These are phyloP conservation scores for Aphidius ervi DNA, from an alignment of 1,140 invertebrate genomes.

Conservation along the genomic window DNA sequence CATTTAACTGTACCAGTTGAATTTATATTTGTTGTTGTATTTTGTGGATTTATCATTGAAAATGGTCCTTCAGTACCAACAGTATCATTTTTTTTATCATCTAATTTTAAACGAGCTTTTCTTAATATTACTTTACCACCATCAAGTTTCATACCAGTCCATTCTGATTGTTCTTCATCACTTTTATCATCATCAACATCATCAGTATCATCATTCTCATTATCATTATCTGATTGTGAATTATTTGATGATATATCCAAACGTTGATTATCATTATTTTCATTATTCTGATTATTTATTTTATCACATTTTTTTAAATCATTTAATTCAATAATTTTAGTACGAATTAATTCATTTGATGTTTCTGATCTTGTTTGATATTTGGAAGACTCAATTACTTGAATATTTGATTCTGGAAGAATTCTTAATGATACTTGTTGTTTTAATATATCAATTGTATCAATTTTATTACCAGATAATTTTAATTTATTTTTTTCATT, in stretches of 20 bases:
- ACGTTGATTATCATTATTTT: not conserved
- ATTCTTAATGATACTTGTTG: conserved; percentile 37
- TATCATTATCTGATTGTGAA: conserved; percentile 53
- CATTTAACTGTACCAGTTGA: conserved; percentile 67
- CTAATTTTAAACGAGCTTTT: conserved; percentile 65
- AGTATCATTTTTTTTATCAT: conserved; percentile 48
- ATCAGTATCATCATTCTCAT: conserved; percentile 48
- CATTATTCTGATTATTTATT: not conserved
- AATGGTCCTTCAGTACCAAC: conserved; percentile 64
- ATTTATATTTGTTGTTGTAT: conserved; percentile 35
- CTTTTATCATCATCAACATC: conserved; percentile 41
- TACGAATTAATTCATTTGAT: conserved; percentile 1
- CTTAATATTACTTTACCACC: conserved; percentile 67
- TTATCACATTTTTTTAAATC: conserved; percentile 9
- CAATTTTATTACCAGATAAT: conserved; percentile 15
- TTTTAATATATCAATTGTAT: conserved; percentile 23
- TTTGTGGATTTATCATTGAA: conserved; percentile 52
- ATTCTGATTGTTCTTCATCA: conserved; percentile 52
- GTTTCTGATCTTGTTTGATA: conserved; percentile 44
- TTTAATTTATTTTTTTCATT: conserved; percentile 24
- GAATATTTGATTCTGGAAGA: conserved; percentile 46
- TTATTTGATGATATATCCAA: conserved; percentile 10
- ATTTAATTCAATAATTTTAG: conserved; percentile 15
- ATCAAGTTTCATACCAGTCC: conserved; percentile 50
- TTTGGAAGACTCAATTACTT: conserved; percentile 49